Conservation (phyloP, 1,140 invertebrate genomes). For the Stegodyphus mimosarum region DNA sequence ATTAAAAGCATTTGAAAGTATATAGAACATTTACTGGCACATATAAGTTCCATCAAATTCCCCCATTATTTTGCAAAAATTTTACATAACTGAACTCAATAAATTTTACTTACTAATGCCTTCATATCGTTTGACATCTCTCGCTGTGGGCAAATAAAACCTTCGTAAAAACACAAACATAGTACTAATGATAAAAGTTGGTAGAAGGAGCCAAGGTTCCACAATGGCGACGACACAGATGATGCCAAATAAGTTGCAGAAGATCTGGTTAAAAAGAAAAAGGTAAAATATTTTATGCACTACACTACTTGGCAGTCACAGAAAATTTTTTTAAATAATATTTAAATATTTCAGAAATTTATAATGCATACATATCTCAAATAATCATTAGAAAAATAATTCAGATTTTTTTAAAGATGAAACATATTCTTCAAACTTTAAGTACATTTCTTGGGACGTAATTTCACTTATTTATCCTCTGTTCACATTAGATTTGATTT, state of each 20-base stretch:
- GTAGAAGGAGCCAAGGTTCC: slow-evolving; percentile 80
- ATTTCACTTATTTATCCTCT: no score
- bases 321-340: no score
- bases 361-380: no score
- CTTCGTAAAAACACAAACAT: slow-evolving; percentile 80
- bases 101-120: slow-evolving; percentile 79
- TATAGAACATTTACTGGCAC: no score
- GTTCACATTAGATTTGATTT: no score
- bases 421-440: not conserved
- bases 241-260: slow-evolving; percentile 79
- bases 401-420: not conserved
- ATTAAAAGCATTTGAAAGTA: no score
- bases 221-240: slow-evolving; percentile 79
- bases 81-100: not conserved
- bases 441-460: not conserved
- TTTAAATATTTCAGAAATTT: no score
- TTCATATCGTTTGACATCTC: slow-evolving; percentile 89
- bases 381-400: no score
- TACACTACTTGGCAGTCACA: not conserved
- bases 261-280: slow-evolving; percentile 72
- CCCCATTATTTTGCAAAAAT: no score
- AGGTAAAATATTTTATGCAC: not conserved
- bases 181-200: slow-evolving; percentile 76
- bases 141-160: slow-evolving; percentile 84
- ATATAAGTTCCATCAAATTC: no score